Conservation (phyloP, 2,888 invertebrate genomes). For the Octonoba sinensis region DNA sequence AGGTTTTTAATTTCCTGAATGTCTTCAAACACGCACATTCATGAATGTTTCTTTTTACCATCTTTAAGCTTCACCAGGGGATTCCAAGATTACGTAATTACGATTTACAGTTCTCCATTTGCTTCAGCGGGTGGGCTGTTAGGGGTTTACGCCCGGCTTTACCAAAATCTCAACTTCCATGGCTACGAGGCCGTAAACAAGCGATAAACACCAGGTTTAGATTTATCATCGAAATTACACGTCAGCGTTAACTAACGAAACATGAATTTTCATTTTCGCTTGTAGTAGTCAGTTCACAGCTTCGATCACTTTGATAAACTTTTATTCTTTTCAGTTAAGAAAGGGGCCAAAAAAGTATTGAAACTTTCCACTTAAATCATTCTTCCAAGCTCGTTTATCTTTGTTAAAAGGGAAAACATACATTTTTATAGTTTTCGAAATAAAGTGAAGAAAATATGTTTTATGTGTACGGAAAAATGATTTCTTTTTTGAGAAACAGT, state of each 20-base stretch:
- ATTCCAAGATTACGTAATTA: conserved; percentile 51
- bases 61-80: background rate
- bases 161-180: conserved; percentile 38
- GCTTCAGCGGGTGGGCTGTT: conserved; percentile 27
- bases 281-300: conserved; percentile 6
- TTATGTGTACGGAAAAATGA: too few species aligned
- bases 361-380: too few species aligned
- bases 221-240: conserved; percentile 56
- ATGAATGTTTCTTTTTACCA: conserved; percentile 12
- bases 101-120: conserved; percentile 52
- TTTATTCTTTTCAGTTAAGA: too few species aligned
- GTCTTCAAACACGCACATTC: too few species aligned
- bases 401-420: too few species aligned
- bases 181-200: conserved; percentile 46
- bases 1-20: too few species aligned
- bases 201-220: conserved; percentile 41
- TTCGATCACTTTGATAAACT: conserved; percentile 34
- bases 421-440: too few species aligned
- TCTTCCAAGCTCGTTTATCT: too few species aligned
- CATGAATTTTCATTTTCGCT: conserved; percentile 58
- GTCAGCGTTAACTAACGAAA: conserved; percentile 45
- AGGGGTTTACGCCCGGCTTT: conserved; percentile 52
- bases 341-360: too few species aligned
- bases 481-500: too few species aligned
- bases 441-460: too few species aligned